Base-by-base conservation (phyloP, 2,113 vertebrate species). In the Mobula birostris region DNA sequence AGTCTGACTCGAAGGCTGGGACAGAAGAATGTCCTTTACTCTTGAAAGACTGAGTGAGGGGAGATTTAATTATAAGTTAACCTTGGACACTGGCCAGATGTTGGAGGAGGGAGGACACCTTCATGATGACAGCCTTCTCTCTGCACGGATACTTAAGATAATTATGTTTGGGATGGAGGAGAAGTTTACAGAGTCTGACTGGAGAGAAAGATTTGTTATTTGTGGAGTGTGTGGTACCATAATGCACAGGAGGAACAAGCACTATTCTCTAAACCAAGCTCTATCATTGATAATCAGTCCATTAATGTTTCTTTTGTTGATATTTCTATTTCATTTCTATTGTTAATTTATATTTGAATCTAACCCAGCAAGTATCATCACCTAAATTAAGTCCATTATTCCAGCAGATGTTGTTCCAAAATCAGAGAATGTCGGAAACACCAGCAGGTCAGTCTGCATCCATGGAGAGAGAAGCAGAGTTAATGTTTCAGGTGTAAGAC, bases 21-120 rank as follows among this genome's bases (percentile, higher is more conserved):
- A 32, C 85, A 66, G 85, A 90, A 32, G 85, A 66, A 90, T 90
- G 85, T 90, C 85, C 27, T 90, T 68, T 66, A 77, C 61, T 66
- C 61, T 61, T 88, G 58, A 58, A 83, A 88, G 85, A 66, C 29
- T 68, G 29, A 90, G 85, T n/a, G 15, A 90, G 85, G n/a, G 29
- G 85, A 90, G 61, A 32, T 90, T 90, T 32, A 66, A 66, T 90
- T 90, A 90, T 32, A 90, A 66, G 85, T 90, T 66, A 68, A 68
- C n/a, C 85, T 66, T 58, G 85, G 85, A 88, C 58, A 19, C 61
- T 66, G 85, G 85, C 61, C 85, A 90, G 85, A 90, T 90, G 85
- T 61, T n/a, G 4, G 17, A 66, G 85, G 85, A 66, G 63, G 85
- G 17, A 63, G 61, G 27, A 32, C n/a, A 88, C 61, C 61, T 90